phyloP scores from a whole-genome alignment of 2,888 invertebrate genomes.

The Pollenia labialis region DNA sequence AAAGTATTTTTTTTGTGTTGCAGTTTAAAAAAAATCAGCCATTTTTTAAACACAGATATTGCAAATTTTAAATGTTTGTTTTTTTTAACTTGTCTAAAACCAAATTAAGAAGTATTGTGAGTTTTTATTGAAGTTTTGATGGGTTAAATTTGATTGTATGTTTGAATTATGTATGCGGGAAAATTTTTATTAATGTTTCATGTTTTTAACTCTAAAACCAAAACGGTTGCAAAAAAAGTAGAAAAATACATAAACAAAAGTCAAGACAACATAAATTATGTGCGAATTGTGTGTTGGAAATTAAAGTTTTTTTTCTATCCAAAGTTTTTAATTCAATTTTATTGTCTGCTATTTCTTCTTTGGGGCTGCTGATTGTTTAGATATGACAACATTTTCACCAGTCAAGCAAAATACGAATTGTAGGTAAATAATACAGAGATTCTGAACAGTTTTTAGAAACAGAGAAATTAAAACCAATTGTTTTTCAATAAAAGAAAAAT shows the following conservation, averaged over 20 bases:
- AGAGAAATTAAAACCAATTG: no score
- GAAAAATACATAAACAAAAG: slow-evolving; percentile 12
- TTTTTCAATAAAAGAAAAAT: no score
- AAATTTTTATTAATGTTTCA: slow-evolving; percentile 30
- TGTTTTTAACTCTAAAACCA: slow-evolving; percentile 5
- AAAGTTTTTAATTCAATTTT: slow-evolving; percentile 49
- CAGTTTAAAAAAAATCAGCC: slow-evolving; percentile 12
- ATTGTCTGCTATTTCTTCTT: slow-evolving; percentile 48
- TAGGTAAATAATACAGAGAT: background rate
- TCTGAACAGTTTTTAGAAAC: background rate
- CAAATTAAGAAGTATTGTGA: slow-evolving; percentile 54
- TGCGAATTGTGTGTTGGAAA: slow-evolving; percentile 61
- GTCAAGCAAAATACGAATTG: background rate
- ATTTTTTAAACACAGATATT: slow-evolving; percentile 19
- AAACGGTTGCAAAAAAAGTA: slow-evolving; percentile 29
- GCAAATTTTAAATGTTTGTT: slow-evolving; percentile 37
- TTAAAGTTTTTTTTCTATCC: slow-evolving; percentile 40
- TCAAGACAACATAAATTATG: slow-evolving; percentile 60
- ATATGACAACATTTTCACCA: slow-evolving; percentile 37
- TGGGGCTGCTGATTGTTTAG: slow-evolving; percentile 11
- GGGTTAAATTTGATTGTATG: slow-evolving; percentile 15
- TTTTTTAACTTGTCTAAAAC: slow-evolving; percentile 39
- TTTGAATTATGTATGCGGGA: slow-evolving; percentile 56
- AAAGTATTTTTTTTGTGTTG: slow-evolving; percentile 31
- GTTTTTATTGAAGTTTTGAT: slow-evolving; percentile 20